Evolutionary conservation across 2,113 vertebrate species (phyloP).

Genomic region (Pituophis catenifer): DNA sequence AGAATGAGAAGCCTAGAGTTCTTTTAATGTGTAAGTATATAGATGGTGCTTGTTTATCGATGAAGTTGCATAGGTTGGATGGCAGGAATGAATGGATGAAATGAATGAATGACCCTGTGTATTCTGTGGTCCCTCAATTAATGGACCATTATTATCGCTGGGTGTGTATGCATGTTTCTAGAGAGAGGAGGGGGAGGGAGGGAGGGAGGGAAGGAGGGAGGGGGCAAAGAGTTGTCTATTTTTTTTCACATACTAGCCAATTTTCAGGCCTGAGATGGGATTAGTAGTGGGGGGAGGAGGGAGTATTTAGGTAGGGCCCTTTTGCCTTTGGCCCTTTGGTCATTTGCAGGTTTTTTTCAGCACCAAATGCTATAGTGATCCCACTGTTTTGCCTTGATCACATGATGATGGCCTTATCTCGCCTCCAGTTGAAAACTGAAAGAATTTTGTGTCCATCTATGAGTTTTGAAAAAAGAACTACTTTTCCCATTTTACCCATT

Average conservation of each 20-base stretch:
- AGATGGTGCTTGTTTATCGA: constrained; percentile 8
- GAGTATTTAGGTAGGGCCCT: background rate
- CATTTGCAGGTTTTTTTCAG: background rate
- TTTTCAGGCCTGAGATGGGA: background rate
- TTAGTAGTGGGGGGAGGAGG: background rate
- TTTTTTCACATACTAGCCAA: background rate
- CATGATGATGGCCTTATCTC: background rate
- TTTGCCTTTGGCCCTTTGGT: background rate
- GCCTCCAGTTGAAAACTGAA: background rate
- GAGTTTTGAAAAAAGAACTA: background rate
- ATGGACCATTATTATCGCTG: background rate
- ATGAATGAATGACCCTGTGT: background rate
- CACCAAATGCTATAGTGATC: background rate
- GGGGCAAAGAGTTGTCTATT: background rate
- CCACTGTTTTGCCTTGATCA: background rate
- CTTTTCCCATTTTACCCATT: background rate
- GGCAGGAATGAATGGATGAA: constrained; percentile 1
- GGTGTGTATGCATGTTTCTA: background rate
- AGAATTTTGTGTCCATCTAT: background rate
- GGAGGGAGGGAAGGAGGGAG: background rate
- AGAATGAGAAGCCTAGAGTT: background rate
- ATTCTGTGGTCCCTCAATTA: background rate
- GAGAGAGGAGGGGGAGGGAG: background rate
- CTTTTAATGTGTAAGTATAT: background rate
- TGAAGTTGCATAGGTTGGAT: background rate